phyloP scores from a whole-genome alignment of 2,888 invertebrate genomes.

The Dioctria linearis region DNA sequence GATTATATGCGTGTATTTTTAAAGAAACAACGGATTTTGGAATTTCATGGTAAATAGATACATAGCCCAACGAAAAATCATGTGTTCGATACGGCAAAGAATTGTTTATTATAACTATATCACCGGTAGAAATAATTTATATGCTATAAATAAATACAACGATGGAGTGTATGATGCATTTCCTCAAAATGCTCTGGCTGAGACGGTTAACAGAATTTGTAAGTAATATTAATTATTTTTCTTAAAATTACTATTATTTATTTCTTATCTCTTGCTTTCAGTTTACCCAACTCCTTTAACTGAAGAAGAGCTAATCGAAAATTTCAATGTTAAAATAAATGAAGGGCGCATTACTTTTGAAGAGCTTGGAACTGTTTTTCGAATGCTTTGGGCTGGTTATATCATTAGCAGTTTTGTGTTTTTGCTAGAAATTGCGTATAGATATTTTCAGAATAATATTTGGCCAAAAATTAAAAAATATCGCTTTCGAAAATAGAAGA shows the following conservation, averaged over 20 bases:
- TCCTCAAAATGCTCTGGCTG: slow-evolving; percentile 43
- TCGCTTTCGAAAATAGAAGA: no score
- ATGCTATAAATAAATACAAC: slow-evolving; percentile 52
- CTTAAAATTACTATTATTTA: neutral
- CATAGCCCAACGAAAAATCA: slow-evolving; percentile 39
- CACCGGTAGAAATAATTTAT: slow-evolving; percentile 44
- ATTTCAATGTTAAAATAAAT: slow-evolving; percentile 19
- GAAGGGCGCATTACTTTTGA: neutral
- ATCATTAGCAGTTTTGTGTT: slow-evolving; percentile 20
- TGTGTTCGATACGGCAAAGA: slow-evolving; percentile 51
- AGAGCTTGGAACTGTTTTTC: slow-evolving; percentile 5
- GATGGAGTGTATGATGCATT: slow-evolving; percentile 56
- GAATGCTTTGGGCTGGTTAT: slow-evolving; percentile 2
- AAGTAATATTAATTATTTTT: neutral
- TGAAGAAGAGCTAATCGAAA: slow-evolving; percentile 45
- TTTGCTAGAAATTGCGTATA: slow-evolving; percentile 15
- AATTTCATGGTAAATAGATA: slow-evolving; percentile 44
- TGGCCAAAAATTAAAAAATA: no score
- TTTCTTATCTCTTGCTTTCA: slow-evolving; percentile 17
- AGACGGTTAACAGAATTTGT: slow-evolving; percentile 52
- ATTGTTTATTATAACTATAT: slow-evolving; percentile 52
- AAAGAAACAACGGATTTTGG: slow-evolving; percentile 53
- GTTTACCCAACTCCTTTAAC: slow-evolving; percentile 52
- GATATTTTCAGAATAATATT: neutral
- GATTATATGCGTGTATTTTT: neutral